Conservation (phyloP, 2,113 vertebrate species). For the Chloropsis hardwickii region DNA sequence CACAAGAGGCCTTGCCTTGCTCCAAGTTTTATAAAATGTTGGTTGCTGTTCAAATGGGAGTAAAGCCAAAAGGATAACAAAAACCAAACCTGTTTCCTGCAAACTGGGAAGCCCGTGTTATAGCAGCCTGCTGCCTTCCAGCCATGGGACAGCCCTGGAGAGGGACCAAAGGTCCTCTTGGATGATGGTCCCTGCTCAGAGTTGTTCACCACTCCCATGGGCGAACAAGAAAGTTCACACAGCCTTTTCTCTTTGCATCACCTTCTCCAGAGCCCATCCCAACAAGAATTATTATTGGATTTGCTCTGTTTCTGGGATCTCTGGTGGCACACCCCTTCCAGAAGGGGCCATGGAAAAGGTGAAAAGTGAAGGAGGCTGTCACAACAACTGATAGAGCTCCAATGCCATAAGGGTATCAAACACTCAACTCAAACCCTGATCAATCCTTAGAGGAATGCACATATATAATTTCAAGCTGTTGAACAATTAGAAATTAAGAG, state of each 20-base stretch:
- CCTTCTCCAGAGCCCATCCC: not conserved
- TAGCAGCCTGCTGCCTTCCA: not conserved
- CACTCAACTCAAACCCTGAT: not conserved
- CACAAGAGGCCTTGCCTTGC: not conserved
- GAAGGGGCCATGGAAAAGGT: not conserved
- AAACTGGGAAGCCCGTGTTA: not conserved
- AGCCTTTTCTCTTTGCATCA: not conserved
- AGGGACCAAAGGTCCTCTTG: not conserved
- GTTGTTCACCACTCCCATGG: fast-evolving
- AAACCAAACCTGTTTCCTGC: slow-evolving; percentile 52
- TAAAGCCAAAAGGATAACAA: slow-evolving; percentile 50
- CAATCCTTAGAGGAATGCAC: not conserved
- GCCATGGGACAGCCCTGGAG: not conserved
- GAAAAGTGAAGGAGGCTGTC: not conserved
- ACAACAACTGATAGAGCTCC: not conserved
- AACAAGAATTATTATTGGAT: not conserved
- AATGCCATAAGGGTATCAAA: not conserved
- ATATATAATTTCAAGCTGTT: not conserved
- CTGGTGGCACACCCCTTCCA: fast-evolving
- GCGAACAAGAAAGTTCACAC: not conserved
- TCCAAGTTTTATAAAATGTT: slow-evolving; percentile 13
- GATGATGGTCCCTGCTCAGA: not conserved
- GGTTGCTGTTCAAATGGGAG: slow-evolving; percentile 40
- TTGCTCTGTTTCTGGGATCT: not conserved
- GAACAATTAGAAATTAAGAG: not conserved